Evolutionary conservation across 2,888 invertebrate species (phyloP).

Genomic region (Gari tellinella): DNA sequence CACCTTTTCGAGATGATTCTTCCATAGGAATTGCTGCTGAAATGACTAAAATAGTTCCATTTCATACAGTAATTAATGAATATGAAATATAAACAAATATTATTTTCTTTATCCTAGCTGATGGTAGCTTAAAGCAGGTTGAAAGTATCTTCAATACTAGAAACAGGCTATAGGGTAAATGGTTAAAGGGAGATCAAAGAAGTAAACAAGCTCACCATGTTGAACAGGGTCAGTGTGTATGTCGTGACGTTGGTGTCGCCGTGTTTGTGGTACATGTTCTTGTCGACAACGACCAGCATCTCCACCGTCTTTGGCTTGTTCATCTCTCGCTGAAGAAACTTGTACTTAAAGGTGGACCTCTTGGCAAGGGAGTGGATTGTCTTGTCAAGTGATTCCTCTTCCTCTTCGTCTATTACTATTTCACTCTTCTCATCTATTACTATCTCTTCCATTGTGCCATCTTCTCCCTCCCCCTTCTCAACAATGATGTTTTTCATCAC

Average conservation of each 20-base stretch:
- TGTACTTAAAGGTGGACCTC: conserved; percentile 52
- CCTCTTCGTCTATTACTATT: conserved; percentile 24
- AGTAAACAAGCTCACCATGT: conserved; percentile 75
- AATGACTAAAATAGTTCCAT: no score
- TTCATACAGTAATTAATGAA: no score
- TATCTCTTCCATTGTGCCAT: conserved; percentile 32
- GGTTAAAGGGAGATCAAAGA: not conserved
- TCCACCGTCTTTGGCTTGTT: conserved; percentile 73
- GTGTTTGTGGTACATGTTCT: conserved; percentile 79
- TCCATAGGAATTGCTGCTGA: no score
- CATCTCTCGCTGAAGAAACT: conserved; percentile 39
- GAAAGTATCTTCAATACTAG: no score
- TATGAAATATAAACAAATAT: no score
- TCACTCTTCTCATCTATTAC: conserved; percentile 41
- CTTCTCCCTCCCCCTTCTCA: conserved; percentile 17
- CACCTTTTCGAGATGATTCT: no score
- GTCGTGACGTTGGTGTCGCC: conserved; percentile 81
- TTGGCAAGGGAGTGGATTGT: conserved; percentile 47
- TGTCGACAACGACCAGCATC: conserved; percentile 80
- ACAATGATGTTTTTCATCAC: conserved; percentile 35
- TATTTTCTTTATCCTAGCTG: no score
- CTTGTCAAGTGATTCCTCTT: conserved; percentile 24
- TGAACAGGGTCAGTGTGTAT: conserved; percentile 81
- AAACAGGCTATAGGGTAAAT: no score
- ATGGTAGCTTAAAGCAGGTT: no score